These are phyloP conservation scores for Bucorvus abyssinicus DNA, from an alignment of 2,797 vertebrate genomes.

Conservation along the genomic window DNA sequence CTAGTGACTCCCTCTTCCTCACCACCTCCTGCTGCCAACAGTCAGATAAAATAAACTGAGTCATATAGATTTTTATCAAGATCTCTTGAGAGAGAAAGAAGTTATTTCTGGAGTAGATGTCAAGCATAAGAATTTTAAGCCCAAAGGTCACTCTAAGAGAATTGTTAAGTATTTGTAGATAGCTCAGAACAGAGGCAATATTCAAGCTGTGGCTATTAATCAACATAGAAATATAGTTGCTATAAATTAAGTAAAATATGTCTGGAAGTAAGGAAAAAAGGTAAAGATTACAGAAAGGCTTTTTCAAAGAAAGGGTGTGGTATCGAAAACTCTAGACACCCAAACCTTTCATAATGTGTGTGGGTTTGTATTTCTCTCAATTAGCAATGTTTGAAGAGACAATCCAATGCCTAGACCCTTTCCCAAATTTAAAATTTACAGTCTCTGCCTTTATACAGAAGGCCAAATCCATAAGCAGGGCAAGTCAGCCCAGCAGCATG, in stretches of 20 bases:
- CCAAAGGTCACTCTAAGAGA: slow-evolving; percentile 5
- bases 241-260: neutral
- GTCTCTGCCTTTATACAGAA: neutral
- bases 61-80: neutral
- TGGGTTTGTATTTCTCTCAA: neutral
- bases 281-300: neutral
- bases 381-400: neutral
- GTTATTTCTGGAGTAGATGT: neutral
- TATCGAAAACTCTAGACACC: neutral
- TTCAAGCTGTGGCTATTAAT: neutral
- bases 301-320: neutral
- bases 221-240: neutral
- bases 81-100: neutral
- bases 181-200: neutral
- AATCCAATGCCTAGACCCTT: neutral
- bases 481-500: neutral
- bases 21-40: neutral
- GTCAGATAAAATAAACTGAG: slow-evolving; percentile 20
- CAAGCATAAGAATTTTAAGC: neutral
- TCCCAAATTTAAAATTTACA: neutral
- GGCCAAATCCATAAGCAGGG: neutral
- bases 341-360: neutral
- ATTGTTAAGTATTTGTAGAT: neutral
- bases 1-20: neutral
- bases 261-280: neutral